A percentile compares a stretch with the other conserved stretches of the same genome.
phyloP scores from a whole-genome alignment of 2,888 invertebrate genomes.

The Orthosia incerta region DNA sequence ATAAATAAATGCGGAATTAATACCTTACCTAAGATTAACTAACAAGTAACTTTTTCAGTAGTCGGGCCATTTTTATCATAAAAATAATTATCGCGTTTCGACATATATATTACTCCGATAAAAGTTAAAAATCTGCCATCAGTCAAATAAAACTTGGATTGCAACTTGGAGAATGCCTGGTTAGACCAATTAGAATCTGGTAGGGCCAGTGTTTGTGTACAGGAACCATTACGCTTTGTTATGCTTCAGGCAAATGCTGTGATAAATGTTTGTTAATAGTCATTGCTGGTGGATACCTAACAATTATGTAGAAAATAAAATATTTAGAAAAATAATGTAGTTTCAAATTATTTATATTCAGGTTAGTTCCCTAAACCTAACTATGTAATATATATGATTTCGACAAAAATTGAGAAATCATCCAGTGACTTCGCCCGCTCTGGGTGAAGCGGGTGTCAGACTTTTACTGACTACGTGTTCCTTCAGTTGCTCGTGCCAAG shows the following conservation, averaged over 20 bases:
- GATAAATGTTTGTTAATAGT: slow-evolving; percentile 42
- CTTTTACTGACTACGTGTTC: too few relatives aligned
- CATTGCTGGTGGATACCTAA: slow-evolving; percentile 23
- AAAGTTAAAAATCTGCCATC: neutral
- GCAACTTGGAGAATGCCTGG: neutral
- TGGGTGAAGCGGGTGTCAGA: too few relatives aligned
- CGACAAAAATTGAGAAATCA: too few relatives aligned
- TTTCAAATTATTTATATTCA: slow-evolving; percentile 41
- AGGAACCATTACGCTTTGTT: slow-evolving; percentile 43
- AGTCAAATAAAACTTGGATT: neutral
- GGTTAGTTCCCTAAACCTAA: neutral
- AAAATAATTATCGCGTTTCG: too few relatives aligned
- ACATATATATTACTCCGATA: neutral
- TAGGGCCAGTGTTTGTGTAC: slow-evolving; percentile 1
- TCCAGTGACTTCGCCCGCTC: too few relatives aligned
- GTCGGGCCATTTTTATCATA: too few relatives aligned
- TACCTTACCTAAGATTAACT: too few relatives aligned
- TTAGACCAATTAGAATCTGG: neutral
- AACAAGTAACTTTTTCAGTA: too few relatives aligned
- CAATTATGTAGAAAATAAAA: slow-evolving; percentile 43
- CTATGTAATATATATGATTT: too few relatives aligned
- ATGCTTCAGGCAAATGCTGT: slow-evolving; percentile 50
- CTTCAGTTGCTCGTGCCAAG: too few relatives aligned
- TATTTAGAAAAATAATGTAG: slow-evolving; percentile 28
- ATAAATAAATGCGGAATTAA: too few relatives aligned